phyloP scores from a whole-genome alignment of 2,888 invertebrate genomes.

The Neoscelio sp. region DNA sequence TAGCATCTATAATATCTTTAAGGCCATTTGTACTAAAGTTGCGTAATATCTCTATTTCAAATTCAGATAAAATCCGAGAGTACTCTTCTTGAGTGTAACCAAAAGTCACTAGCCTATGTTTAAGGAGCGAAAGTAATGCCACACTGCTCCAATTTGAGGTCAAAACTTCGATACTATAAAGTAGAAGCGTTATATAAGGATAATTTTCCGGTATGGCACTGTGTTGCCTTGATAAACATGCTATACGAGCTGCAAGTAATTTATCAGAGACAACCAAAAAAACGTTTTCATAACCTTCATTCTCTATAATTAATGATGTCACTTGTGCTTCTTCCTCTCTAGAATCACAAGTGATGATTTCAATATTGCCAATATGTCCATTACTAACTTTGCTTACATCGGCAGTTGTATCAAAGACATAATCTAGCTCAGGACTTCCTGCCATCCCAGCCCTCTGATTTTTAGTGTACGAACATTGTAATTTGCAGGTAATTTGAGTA shows the following conservation, averaged over 20 bases:
- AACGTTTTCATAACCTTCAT: slow-evolving; percentile 37
- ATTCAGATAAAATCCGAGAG: slow-evolving; percentile 38
- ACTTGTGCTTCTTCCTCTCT: slow-evolving; percentile 37
- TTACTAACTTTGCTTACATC: slow-evolving; percentile 33
- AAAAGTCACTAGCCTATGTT: slow-evolving; percentile 37
- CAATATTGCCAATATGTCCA: slow-evolving; percentile 31
- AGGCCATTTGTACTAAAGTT: slow-evolving; percentile 37
- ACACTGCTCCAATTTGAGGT: slow-evolving; percentile 38
- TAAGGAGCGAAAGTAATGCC: slow-evolving; percentile 37
- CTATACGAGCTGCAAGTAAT: slow-evolving; percentile 33
- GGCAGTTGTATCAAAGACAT: slow-evolving; percentile 34
- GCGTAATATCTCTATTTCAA: slow-evolving; percentile 37
- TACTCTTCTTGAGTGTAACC: slow-evolving; percentile 42
- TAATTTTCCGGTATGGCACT: slow-evolving; percentile 34
- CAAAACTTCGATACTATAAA: slow-evolving; percentile 38
- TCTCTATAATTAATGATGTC: slow-evolving; percentile 28
- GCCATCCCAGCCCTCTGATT: slow-evolving; percentile 24
- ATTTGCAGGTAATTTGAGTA: slow-evolving; percentile 35
- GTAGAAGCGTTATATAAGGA: slow-evolving; percentile 28
- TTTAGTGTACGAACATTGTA: slow-evolving; percentile 26
- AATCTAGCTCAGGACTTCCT: slow-evolving; percentile 34
- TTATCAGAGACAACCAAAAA: slow-evolving; percentile 30
- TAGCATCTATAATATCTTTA: slow-evolving; percentile 28
- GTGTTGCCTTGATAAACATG: slow-evolving; percentile 28
- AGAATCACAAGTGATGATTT: slow-evolving; percentile 35